Conservation (phyloP, 1,140 invertebrate genomes). For the Penaeus japonicus region DNA sequence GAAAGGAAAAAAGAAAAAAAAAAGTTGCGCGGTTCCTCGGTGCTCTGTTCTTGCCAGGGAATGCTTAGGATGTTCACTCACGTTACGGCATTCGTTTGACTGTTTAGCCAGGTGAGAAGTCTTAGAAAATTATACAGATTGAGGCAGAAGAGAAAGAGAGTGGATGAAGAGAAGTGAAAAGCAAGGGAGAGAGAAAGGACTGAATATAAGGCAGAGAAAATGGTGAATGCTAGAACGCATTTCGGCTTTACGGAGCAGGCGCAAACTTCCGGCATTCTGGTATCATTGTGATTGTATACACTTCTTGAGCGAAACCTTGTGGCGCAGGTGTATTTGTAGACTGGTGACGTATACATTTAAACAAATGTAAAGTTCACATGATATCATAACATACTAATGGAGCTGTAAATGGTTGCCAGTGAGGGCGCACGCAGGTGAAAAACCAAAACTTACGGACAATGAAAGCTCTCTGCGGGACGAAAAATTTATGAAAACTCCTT, state of each 20-base stretch:
- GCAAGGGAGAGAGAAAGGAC: too few species aligned
- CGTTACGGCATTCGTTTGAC: too few species aligned
- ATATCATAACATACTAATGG: background rate
- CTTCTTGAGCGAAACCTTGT: constrained; percentile 6
- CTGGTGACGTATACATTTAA: background rate
- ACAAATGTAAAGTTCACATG: background rate
- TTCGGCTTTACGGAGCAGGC: constrained; percentile 25
- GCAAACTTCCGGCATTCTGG: constrained; percentile 48
- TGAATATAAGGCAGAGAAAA: constrained; percentile 7
- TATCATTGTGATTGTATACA: constrained; percentile 26
- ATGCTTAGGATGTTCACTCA: too few species aligned
- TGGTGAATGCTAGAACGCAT: constrained; percentile 28
- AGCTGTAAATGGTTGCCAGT: background rate
- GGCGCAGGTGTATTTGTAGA: background rate
- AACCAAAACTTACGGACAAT: background rate
- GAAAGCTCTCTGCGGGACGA: background rate
- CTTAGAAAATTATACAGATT: too few species aligned
- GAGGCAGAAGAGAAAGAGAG: too few species aligned
- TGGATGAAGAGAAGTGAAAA: too few species aligned
- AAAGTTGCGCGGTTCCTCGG: too few species aligned
- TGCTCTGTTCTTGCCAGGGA: too few species aligned
- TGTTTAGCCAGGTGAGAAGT: too few species aligned
- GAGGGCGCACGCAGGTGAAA: background rate
- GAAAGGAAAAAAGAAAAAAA: too few species aligned
- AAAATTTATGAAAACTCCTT: constrained; percentile 22